Conservation (phyloP, 2,888 invertebrate genomes). For the Folsomia candida region DNA sequence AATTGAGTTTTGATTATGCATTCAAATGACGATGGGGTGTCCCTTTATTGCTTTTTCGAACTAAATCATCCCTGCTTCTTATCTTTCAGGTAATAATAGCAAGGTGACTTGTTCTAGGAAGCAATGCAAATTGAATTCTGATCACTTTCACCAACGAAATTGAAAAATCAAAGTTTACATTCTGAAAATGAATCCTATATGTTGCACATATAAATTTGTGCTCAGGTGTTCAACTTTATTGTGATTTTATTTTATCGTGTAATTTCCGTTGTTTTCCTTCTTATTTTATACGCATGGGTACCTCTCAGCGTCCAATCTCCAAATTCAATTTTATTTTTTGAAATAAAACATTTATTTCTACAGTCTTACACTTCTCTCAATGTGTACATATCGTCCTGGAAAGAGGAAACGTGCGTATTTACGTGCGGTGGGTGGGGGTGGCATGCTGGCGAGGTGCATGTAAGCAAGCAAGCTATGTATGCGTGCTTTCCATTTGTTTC, state of each 20-base stretch:
- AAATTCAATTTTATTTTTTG: not conserved
- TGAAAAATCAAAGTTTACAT: not conserved
- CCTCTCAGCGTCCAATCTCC: not conserved
- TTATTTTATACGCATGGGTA: not conserved
- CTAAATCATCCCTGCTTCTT: not conserved
- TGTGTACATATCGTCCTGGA: not conserved
- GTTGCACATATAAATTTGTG: not conserved
- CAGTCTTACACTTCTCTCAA: not conserved
- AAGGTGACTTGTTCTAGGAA: too few relatives aligned
- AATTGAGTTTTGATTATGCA: not conserved
- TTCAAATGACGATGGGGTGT: not conserved
- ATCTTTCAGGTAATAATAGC: too few relatives aligned
- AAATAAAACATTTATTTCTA: not conserved
- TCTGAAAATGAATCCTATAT: not conserved
- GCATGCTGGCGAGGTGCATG: too few relatives aligned
- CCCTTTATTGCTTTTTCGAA: not conserved
- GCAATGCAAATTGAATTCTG: too few relatives aligned
- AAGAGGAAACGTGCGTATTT: too few relatives aligned
- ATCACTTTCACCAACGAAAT: too few relatives aligned
- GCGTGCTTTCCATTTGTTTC: not conserved
- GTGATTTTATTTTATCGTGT: not conserved
- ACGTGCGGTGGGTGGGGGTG: too few relatives aligned
- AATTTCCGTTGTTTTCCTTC: not conserved
- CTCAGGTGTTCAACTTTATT: slow-evolving; percentile 1
- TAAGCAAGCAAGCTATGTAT: not conserved